Percentiles rank a stretch among this genome's conserved stretches.
Conservation (phyloP, 2,888 invertebrate genomes). For the Idaea biselata region DNA sequence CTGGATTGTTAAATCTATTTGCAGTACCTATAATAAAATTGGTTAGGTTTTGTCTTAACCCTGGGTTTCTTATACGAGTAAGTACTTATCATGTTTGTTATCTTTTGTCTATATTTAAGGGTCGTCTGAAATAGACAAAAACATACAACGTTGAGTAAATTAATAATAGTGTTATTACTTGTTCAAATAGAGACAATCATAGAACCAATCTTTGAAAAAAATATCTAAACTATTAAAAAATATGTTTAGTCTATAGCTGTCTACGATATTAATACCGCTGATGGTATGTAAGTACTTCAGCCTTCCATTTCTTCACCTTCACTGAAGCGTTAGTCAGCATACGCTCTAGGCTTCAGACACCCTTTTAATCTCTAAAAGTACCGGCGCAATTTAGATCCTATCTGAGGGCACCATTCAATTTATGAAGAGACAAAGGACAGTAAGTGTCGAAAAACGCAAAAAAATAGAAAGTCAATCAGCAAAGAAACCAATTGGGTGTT, state of each 20-base stretch:
- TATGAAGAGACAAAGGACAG: constrained; percentile 51
- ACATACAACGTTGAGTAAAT: too few relatives aligned
- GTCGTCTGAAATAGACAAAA: too few relatives aligned
- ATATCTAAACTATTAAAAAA: neutral
- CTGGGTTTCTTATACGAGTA: too few relatives aligned
- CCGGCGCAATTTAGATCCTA: constrained; percentile 75
- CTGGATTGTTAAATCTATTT: too few relatives aligned
- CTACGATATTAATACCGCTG: neutral
- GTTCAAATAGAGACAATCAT: too few relatives aligned
- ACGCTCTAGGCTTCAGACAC: constrained; percentile 67
- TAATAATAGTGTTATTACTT: too few relatives aligned
- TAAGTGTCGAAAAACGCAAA: constrained; percentile 59
- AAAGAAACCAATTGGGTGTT: constrained; percentile 42
- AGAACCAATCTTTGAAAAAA: neutral
- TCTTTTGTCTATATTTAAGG: too few relatives aligned
- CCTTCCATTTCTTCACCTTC: neutral
- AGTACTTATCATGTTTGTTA: too few relatives aligned
- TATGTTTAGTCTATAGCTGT: neutral
- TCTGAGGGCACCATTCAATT: constrained; percentile 66
- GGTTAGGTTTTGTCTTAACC: too few relatives aligned
- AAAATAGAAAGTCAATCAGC: constrained; percentile 53
- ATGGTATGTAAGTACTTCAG: neutral
- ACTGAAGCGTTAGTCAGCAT: constrained; percentile 22
- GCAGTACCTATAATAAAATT: too few relatives aligned
- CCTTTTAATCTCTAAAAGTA: constrained; percentile 73